Evolutionary conservation across 2,797 vertebrate species (phyloP).

Genomic region (Glyptemys insculpta): DNA sequence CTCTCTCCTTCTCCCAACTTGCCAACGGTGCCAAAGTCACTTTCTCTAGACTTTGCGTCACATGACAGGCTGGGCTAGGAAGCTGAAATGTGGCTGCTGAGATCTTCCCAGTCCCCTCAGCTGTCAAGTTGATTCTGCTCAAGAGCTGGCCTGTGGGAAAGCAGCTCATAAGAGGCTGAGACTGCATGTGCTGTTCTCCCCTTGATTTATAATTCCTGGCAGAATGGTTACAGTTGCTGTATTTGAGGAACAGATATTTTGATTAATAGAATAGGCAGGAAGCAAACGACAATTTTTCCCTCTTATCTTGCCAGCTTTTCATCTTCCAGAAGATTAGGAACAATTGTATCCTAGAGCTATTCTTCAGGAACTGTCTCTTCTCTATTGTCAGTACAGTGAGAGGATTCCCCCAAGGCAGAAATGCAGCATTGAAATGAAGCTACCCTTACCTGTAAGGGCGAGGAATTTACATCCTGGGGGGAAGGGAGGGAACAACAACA

Average conservation of each 20-base stretch:
- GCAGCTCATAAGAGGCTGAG: fast-evolving
- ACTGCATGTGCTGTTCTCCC: background rate
- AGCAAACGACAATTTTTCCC: background rate
- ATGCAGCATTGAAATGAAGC: background rate
- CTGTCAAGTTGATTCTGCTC: conserved; percentile 11
- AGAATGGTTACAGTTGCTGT: background rate
- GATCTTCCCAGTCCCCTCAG: background rate
- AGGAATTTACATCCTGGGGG: background rate
- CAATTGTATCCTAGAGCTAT: fast-evolving
- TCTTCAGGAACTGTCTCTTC: background rate
- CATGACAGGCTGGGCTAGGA: background rate
- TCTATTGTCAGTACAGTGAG: background rate
- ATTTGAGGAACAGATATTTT: background rate
- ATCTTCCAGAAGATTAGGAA: background rate
- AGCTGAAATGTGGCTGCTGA: background rate
- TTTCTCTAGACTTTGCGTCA: background rate
- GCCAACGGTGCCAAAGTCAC: background rate
- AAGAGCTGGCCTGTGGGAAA: conserved; percentile 1
- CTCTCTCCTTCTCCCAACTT: background rate
- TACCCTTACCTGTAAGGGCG: background rate
- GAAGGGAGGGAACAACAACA: background rate
- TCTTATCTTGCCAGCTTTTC: background rate
- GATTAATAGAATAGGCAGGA: conserved; percentile 36
- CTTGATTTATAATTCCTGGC: conserved; percentile 23
- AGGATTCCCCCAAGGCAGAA: background rate